phyloP scores from a whole-genome alignment of 2,797 vertebrate species.

The Hozukius guyotensis region DNA sequence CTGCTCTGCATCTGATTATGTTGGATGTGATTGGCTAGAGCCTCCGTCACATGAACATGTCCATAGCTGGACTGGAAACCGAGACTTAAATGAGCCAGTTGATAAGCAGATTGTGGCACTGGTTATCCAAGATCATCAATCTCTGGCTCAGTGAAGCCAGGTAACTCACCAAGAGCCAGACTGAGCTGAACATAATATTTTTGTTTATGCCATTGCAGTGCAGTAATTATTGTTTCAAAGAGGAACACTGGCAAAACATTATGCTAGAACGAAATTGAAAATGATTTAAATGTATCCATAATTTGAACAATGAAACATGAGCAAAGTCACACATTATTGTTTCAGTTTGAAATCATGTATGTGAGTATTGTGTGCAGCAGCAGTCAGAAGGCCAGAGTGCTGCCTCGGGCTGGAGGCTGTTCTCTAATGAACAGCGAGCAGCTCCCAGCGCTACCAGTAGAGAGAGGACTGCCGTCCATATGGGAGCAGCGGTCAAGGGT shows the following conservation, averaged over 20 bases:
- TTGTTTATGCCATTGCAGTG: neutral
- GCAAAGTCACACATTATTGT: neutral
- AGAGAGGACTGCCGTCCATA: neutral
- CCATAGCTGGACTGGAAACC: neutral
- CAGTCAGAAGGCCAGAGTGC: neutral
- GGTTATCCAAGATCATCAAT: neutral
- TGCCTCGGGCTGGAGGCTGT: neutral
- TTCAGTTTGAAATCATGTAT: neutral
- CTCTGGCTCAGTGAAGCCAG: neutral
- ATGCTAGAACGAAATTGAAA: neutral
- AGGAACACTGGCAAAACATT: neutral
- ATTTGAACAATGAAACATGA: neutral
- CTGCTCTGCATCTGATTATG: neutral
- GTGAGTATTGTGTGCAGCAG: neutral
- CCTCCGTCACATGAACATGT: neutral
- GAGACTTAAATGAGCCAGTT: neutral
- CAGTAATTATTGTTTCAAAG: neutral
- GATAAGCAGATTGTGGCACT: neutral
- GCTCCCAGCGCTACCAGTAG: neutral
- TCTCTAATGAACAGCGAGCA: slow-evolving; percentile 4
- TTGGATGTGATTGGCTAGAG: neutral
- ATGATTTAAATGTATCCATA: fast-evolving
- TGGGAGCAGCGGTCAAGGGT: slow-evolving; percentile 73
- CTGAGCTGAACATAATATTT: neutral
- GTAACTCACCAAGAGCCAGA: neutral